Base-by-base conservation (phyloP, 2,797 vertebrate genomes). In the Cichlasoma orientale region DNA sequence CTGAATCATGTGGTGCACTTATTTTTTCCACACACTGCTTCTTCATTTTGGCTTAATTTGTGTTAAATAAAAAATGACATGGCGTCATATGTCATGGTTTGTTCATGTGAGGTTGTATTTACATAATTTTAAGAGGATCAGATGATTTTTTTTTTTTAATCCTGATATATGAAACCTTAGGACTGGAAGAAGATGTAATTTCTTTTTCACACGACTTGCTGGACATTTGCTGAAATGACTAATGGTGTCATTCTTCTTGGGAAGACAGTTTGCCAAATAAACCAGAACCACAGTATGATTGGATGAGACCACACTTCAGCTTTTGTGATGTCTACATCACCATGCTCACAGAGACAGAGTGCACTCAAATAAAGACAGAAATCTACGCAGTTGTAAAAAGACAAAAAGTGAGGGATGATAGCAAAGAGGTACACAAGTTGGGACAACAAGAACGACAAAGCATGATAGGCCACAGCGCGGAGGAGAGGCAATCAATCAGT, bases 401-500 rank as follows among this genome's bases (percentile, higher is more conserved):
- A 52, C 27, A 54, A 59, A 81, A 75, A 55, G 14, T 57, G 27
- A n/a, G 73, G 33, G 27, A 77, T 57, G 18, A 27, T 53, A 77
- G 77, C 72, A 79, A 79, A 71, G 47, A 13, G 11, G 29, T 36
- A 77, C 31, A 55, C 33, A 72, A 72, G 38, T 78, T 71, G 47
- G 74, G 73, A 88, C 80, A 89, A 85, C 59, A 79, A 74, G 76
- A 50, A 56, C 58, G 80, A 87, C 83, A 78, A 86, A 88, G 85
- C 80, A 84, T 56, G 73, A 79, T 79, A 80, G 90, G 83, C 75
- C 74, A 59, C 77, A 82, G 89, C 52, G 88, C 36, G 77, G 87
- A 88, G 88, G 87, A 90, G 82, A 83, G 88, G 85, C 77, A 90
- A 92, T 92, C 94, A 95, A 95, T 94, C 94, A 93, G 88, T 92